phyloP scores from a whole-genome alignment of 1,140 invertebrate species.

The Homalodisca vitripennis region DNA sequence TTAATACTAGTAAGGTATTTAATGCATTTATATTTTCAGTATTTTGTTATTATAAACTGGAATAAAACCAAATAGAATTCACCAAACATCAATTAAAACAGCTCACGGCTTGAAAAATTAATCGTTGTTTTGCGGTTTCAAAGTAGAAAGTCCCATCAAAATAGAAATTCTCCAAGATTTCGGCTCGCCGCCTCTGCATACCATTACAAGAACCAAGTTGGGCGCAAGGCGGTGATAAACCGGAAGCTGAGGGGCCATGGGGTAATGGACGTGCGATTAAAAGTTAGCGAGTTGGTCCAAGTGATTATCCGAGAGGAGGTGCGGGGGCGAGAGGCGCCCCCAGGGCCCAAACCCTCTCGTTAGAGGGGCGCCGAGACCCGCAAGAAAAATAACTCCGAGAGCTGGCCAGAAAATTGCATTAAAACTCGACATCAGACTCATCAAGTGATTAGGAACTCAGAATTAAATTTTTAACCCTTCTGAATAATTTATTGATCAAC shows the following conservation, averaged over 20 bases:
- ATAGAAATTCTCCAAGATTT: neutral
- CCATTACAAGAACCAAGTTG: conserved; percentile 8
- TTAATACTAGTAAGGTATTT: too few species aligned
- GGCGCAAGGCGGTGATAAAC: neutral
- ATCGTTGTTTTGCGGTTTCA: too few species aligned
- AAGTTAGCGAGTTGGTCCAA: conserved; percentile 13
- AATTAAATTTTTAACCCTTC: neutral
- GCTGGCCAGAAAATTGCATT: conserved; percentile 7
- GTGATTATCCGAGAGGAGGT: conserved; percentile 7
- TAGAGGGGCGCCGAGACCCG: neutral
- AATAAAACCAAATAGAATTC: too few species aligned
- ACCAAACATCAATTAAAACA: too few species aligned
- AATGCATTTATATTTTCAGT: too few species aligned
- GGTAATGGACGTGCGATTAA: conserved; percentile 14
- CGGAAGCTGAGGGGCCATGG: conserved; percentile 4
- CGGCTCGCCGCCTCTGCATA: neutral
- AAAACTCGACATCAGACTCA: conserved; percentile 4
- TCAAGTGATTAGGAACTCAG: neutral
- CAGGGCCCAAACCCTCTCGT: conserved; percentile 4
- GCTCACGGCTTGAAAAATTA: too few species aligned
- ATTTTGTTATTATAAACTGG: too few species aligned
- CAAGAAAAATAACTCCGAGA: neutral
- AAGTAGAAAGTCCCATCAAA: neutral
- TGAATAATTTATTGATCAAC: too few species aligned
- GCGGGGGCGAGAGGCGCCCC: neutral